Evolutionary conservation across 1,140 invertebrate genomes (phyloP).

Genomic region (Scaptomyza graminum): DNA sequence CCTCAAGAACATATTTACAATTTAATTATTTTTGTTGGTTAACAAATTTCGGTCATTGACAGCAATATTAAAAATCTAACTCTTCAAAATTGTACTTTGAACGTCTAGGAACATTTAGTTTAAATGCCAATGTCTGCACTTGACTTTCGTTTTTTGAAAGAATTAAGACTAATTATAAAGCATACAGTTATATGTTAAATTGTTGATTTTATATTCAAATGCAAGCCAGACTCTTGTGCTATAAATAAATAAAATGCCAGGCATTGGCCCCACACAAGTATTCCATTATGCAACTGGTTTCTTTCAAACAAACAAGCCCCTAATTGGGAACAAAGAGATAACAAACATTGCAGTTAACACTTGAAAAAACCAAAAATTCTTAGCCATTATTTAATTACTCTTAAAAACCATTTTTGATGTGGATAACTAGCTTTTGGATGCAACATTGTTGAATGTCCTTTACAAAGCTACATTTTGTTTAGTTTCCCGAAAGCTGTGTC

Average conservation of each 20-base stretch:
- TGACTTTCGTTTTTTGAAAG: constrained; percentile 4
- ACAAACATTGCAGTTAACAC: no score
- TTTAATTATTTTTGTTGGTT: not conserved
- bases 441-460: not conserved
- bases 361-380: no score
- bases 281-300: constrained; percentile 28
- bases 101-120: constrained; percentile 39
- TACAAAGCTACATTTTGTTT: not conserved
- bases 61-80: not conserved
- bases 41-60: constrained; percentile 28
- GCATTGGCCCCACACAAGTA: constrained; percentile 2
- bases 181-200: constrained; percentile 30
- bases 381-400: no score
- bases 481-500: not conserved
- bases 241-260: constrained; percentile 16
- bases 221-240: constrained; percentile 39
- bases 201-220: constrained; percentile 52
- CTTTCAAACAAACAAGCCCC: constrained; percentile 13
- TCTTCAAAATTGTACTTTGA: constrained; percentile 43
- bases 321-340: not conserved
- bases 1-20: not conserved
- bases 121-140: constrained; percentile 62
- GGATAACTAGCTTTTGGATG: no score
- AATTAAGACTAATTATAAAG: not conserved
- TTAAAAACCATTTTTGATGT: no score